A percentile compares a stretch with the other conserved stretches of the same genome.
These are phyloP conservation scores for Stictonetta naevosa DNA, from an alignment of 2,113 vertebrate species.

Conservation along the genomic window DNA sequence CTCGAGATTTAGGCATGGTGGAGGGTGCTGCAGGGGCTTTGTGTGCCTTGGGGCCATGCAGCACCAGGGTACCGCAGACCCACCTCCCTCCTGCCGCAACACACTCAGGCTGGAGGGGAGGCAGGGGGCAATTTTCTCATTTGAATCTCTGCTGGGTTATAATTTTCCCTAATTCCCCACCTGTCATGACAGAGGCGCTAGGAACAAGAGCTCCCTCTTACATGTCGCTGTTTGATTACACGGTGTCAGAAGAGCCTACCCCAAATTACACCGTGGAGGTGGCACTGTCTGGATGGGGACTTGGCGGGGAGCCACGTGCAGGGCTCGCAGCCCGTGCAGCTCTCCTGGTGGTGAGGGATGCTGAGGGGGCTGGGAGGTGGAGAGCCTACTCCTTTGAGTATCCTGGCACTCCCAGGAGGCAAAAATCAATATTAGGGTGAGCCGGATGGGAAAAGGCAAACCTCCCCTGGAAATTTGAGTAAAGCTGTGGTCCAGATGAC, in stretches of 20 bases:
- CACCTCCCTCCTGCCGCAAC: not conserved
- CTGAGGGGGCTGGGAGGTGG: not conserved
- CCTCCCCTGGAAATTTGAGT: not conserved
- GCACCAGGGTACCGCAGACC: rapidly evolving
- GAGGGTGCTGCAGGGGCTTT: not conserved
- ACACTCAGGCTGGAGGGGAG: not conserved
- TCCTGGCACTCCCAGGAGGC: not conserved
- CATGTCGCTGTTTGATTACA: slow-evolving; percentile 51
- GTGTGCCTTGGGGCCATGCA: rapidly evolving
- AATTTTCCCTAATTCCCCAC: slow-evolving; percentile 59
- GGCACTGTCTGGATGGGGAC: not conserved
- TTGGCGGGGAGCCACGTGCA: not conserved
- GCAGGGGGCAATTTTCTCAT: slow-evolving; percentile 56
- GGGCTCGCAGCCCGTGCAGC: not conserved
- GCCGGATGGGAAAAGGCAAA: not conserved
- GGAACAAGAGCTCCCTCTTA: slow-evolving; percentile 45
- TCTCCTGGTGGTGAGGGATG: rapidly evolving
- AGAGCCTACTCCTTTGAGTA: not conserved
- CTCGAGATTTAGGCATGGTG: rapidly evolving
- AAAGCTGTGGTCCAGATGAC: not conserved
- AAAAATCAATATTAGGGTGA: not conserved
- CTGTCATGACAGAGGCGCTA: slow-evolving; percentile 17
- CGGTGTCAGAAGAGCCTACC: slow-evolving; percentile 32
- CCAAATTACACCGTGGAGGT: slow-evolving; percentile 30
- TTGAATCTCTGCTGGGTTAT: slow-evolving; percentile 47